Conservation (phyloP, 1,140 invertebrate genomes). For the Telenomus remus region DNA sequence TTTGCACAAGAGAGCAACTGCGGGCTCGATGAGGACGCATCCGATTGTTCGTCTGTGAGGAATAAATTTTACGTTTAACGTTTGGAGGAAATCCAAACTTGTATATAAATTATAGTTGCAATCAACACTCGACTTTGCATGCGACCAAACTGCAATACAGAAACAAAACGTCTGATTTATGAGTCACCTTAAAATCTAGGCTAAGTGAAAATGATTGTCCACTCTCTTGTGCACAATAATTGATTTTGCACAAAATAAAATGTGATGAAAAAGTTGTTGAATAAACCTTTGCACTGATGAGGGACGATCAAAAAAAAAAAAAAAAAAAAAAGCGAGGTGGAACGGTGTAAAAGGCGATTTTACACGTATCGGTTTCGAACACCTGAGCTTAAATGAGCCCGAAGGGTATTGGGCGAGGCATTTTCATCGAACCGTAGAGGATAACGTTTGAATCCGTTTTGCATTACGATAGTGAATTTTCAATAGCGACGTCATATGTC, state of each 20-base stretch:
- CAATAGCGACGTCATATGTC: conserved; percentile 52
- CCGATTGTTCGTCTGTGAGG: conserved; percentile 20
- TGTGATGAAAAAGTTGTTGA: neutral
- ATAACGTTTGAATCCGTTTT: conserved; percentile 55
- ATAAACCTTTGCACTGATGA: too few relatives aligned
- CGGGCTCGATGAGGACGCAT: conserved; percentile 36
- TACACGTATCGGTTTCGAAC: conserved; percentile 1
- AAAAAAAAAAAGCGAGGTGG: neutral
- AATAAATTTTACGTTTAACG: conserved; percentile 36
- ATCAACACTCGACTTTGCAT: conserved; percentile 48
- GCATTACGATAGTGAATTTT: conserved; percentile 58
- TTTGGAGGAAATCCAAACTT: conserved; percentile 40
- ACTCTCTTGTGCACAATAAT: neutral
- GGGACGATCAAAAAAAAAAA: too few relatives aligned
- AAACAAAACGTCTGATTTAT: conserved; percentile 33
- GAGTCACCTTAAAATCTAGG: conserved; percentile 14
- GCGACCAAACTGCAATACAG: neutral
- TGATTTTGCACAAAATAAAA: too few relatives aligned
- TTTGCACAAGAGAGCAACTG: conserved; percentile 20
- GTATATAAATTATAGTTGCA: conserved; percentile 50
- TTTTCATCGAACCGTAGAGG: conserved; percentile 50
- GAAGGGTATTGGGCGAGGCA: conserved; percentile 38
- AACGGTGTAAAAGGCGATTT: conserved; percentile 8
- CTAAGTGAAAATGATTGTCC: conserved; percentile 27
- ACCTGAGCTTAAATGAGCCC: conserved; percentile 33